A percentile compares a stretch with the other conserved stretches of the same genome.
These are phyloP conservation scores for Salmo trutta DNA, from an alignment of 2,797 vertebrate genomes.

Conservation along the genomic window DNA sequence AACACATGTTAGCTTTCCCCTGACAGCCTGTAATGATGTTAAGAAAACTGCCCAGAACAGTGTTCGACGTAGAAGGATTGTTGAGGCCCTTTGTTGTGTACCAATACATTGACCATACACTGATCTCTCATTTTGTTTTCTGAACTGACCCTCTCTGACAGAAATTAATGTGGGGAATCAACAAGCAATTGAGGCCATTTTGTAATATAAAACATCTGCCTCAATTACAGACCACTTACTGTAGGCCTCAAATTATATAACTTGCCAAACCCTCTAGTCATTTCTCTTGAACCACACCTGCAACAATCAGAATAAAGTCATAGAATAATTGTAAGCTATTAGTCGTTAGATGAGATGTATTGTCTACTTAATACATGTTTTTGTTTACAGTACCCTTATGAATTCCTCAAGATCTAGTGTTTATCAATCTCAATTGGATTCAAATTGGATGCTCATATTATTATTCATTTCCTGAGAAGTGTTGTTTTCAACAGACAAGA, in stretches of 20 bases:
- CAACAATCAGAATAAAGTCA: conserved; percentile 11
- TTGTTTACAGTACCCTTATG: not conserved
- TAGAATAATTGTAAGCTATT: not conserved
- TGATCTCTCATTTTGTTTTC: not conserved
- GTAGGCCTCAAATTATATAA: conserved; percentile 39
- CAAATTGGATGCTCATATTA: not conserved
- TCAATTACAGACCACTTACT: conserved; percentile 39
- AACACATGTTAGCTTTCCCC: not conserved
- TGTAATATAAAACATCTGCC: conserved; percentile 51
- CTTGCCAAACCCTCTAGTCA: conserved; percentile 35
- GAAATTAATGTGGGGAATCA: conserved; percentile 23
- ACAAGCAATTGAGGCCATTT: conserved; percentile 16
- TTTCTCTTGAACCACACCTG: conserved; percentile 50
- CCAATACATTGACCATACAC: conserved; percentile 6
- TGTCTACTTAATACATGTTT: not conserved
- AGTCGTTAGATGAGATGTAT: not conserved
- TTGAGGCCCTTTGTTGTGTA: not conserved
- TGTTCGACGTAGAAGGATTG: not conserved
- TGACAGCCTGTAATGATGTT: not conserved
- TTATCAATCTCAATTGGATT: not conserved
- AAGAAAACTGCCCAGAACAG: not conserved
- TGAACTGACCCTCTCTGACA: conserved; percentile 12
- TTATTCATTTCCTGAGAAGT: not conserved
- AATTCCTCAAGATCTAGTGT: not conserved
- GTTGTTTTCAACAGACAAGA: not conserved